phyloP scores from a whole-genome alignment of 2,888 invertebrate genomes.

The Phymatocera aterrima region DNA sequence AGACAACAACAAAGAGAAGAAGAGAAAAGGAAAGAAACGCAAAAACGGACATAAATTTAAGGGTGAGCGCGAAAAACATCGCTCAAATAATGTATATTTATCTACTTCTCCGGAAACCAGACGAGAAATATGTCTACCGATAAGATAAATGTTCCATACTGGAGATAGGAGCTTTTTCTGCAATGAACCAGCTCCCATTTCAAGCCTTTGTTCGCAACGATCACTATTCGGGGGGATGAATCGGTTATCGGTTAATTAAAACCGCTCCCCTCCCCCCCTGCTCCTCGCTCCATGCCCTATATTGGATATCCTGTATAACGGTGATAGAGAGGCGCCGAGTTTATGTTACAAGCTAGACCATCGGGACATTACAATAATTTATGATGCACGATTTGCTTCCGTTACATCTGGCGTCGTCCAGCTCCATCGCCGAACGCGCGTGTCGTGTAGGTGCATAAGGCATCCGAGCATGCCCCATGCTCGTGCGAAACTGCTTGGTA shows the following conservation, averaged over 20 bases:
- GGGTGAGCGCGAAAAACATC: neutral
- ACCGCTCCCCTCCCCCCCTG: neutral
- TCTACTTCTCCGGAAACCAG: neutral
- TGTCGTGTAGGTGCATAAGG: neutral
- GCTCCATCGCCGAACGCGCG: no score
- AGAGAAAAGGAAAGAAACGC: no score
- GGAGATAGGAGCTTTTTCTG: neutral
- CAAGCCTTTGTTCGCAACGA: neutral
- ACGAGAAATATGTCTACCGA: neutral
- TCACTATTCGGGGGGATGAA: neutral
- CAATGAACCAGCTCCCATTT: neutral
- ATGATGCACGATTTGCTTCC: neutral
- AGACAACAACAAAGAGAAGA: no score
- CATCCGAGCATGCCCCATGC: neutral
- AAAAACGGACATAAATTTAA: no score
- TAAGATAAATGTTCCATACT: neutral
- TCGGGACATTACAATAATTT: constrained; percentile 1
- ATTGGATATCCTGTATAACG: neutral
- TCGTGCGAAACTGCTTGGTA: no score
- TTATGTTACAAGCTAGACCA: constrained; percentile 16
- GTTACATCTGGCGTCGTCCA: neutral
- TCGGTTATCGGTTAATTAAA: constrained; percentile 37
- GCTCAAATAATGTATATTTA: no score
- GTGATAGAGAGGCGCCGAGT: neutral
- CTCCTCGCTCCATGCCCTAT: neutral